phyloP scores from a whole-genome alignment of 2,113 vertebrate species.

The Microtus richardsoni region DNA sequence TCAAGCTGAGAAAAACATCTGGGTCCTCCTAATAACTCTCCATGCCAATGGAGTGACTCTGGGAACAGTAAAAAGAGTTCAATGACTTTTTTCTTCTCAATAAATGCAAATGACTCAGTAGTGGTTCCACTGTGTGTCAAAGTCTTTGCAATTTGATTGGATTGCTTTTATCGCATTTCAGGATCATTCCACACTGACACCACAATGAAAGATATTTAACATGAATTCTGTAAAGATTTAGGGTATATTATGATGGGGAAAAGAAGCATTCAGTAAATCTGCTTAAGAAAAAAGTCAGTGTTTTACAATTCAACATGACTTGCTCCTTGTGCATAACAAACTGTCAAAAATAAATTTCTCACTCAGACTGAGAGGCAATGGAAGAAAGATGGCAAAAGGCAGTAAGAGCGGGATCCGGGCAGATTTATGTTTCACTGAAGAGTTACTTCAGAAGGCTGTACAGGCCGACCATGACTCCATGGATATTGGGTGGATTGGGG shows the following conservation, averaged over 20 bases:
- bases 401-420: slow-evolving; percentile 1
- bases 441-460: slow-evolving; percentile 4
- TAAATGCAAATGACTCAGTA: neutral
- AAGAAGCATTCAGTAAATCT: neutral
- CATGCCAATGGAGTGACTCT: neutral
- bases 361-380: slow-evolving; percentile 60
- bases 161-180: slow-evolving; percentile 37
- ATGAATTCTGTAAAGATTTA: slow-evolving; percentile 48
- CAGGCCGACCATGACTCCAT: neutral
- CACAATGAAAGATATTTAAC: slow-evolving; percentile 35
- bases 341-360: slow-evolving; percentile 73
- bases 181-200: neutral
- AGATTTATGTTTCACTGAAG: slow-evolving; percentile 37
- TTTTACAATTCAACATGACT: slow-evolving; percentile 51
- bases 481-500: neutral
- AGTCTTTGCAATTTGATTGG: neutral
- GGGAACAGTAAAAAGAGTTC: neutral
- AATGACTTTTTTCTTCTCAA: neutral
- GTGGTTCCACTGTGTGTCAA: neutral
- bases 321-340: slow-evolving; percentile 34
- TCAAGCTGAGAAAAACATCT: neutral
- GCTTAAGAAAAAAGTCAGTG: neutral
- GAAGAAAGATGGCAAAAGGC: slow-evolving; percentile 56
- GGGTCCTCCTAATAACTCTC: neutral
- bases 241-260: neutral